These are phyloP conservation scores for Lithosia quadra DNA, from an alignment of 2,888 invertebrate genomes.

Conservation along the genomic window DNA sequence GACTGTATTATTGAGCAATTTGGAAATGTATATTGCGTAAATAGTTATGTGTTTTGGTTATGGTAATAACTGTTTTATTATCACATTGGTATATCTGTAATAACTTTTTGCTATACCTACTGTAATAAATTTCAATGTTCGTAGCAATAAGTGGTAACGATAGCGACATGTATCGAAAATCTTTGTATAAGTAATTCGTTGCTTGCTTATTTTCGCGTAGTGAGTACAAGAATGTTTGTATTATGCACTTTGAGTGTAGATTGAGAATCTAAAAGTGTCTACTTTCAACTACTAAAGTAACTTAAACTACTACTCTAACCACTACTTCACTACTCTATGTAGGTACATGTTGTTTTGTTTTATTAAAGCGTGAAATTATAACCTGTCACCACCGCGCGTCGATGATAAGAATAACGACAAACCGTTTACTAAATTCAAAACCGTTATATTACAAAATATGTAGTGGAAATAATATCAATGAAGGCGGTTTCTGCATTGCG, in stretches of 20 bases:
- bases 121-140: no score
- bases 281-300: no score
- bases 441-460: neutral
- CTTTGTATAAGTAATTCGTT: no score
- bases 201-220: no score
- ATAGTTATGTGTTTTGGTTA: neutral
- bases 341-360: no score
- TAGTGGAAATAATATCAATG: conserved; percentile 27
- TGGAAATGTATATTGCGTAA: conserved; percentile 2
- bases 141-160: no score
- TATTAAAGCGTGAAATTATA: neutral
- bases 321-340: no score
- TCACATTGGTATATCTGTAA: neutral
- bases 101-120: neutral
- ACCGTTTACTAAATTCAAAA: neutral
- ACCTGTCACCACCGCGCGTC: neutral
- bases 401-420: neutral
- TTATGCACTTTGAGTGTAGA: no score
- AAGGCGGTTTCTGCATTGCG: conserved; percentile 21
- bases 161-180: no score
- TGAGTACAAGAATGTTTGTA: no score
- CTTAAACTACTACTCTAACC: no score
- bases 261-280: no score
- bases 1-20: neutral
- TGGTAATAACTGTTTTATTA: neutral